Percentiles rank a stretch among this genome's conserved stretches.
These are phyloP conservation scores for Xestoiulus laeticollis DNA, from an alignment of 2,888 invertebrate genomes.

Conservation along the genomic window DNA sequence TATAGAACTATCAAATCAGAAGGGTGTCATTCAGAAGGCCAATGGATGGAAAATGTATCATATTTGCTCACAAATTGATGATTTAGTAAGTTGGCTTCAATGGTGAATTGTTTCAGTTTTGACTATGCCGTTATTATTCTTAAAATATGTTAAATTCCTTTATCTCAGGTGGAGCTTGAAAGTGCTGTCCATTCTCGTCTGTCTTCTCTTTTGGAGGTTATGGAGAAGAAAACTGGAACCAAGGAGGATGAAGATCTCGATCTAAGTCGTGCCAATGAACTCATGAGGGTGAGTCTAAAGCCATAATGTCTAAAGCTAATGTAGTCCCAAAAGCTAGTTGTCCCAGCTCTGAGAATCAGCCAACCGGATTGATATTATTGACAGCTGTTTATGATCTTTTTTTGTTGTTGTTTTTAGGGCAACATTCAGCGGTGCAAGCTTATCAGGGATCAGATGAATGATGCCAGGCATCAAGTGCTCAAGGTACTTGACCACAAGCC, in stretches of 20 bases:
- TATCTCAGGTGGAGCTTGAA: constrained; percentile 69
- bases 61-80: constrained; percentile 91
- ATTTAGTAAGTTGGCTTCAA: constrained; percentile 73
- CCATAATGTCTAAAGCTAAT: neutral
- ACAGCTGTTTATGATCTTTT: constrained; percentile 53
- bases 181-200: constrained; percentile 69
- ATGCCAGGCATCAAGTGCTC: constrained; percentile 86
- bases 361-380: constrained; percentile 42
- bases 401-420: constrained; percentile 70
- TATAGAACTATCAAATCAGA: constrained; percentile 88
- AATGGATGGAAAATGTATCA: constrained; percentile 96
- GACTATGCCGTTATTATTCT: constrained; percentile 1
- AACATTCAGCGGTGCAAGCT: constrained; percentile 94
- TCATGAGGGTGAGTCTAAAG: constrained; percentile 71
- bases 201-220: constrained; percentile 66
- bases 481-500: constrained; percentile 91
- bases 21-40: constrained; percentile 84
- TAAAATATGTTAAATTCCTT: neutral
- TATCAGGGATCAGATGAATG: constrained; percentile 88
- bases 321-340: too few species aligned
- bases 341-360: neutral
- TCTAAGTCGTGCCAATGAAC: constrained; percentile 70
- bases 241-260: constrained; percentile 65
- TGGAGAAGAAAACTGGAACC: constrained; percentile 60
- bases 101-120: constrained; percentile 17